Conservation (phyloP, 1,140 invertebrate genomes). For the Steinernema feltiae region DNA sequence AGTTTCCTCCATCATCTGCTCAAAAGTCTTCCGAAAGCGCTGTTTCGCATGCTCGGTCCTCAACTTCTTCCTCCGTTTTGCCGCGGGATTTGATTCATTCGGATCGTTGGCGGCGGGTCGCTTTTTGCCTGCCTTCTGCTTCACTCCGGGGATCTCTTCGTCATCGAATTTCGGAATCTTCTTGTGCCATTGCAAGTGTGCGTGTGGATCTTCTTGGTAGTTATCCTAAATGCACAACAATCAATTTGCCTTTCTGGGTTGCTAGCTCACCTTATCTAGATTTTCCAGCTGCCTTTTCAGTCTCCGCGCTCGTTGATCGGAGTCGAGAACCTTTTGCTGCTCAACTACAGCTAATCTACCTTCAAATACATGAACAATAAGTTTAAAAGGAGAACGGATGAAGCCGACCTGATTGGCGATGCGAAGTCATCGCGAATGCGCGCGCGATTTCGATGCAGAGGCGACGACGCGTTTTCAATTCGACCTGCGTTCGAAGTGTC, state of each 20-base stretch:
- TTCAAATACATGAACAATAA: background rate
- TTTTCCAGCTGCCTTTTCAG: background rate
- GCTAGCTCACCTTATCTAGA: background rate
- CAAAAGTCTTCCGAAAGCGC: background rate
- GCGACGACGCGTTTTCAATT: background rate
- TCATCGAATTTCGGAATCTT: conserved; percentile 7
- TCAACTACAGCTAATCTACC: background rate
- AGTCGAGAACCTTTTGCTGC: background rate
- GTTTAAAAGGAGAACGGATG: background rate
- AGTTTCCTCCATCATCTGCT: background rate
- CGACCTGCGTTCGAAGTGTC: background rate
- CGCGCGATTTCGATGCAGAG: background rate
- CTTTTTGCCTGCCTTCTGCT: background rate
- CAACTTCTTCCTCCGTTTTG: background rate
- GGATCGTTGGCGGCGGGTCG: background rate
- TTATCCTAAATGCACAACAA: background rate
- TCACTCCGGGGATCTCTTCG: background rate
- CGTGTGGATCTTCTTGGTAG: background rate
- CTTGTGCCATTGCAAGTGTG: conserved; percentile 7
- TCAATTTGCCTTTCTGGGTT: background rate
- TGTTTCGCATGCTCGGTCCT: background rate
- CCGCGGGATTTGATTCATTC: background rate
- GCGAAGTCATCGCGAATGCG: background rate
- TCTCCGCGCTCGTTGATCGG: background rate
- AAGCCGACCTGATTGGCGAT: background rate